Evolutionary conservation across 2,797 vertebrate species (phyloP).

Genomic region (Otolemur crassicaudatus): DNA sequence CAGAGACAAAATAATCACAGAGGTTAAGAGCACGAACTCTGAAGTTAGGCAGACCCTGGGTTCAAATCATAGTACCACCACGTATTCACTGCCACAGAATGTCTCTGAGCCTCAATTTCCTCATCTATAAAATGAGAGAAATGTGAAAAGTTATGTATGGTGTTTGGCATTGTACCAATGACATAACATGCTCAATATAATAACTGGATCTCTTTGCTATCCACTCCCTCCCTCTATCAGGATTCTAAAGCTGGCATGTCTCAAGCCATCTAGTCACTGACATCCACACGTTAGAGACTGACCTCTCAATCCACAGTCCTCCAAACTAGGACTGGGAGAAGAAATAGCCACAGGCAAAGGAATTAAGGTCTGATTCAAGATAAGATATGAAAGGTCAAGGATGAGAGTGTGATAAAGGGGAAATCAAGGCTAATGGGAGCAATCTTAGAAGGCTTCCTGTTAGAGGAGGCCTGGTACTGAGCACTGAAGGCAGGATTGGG

Average conservation of each 20-base stretch:
- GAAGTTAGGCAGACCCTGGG: background rate
- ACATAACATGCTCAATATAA: background rate
- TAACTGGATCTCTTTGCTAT: background rate
- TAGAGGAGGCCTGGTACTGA: background rate
- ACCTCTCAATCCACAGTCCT: background rate
- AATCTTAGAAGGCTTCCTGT: conserved; percentile 12
- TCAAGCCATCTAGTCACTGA: background rate
- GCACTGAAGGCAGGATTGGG: background rate
- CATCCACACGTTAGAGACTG: background rate
- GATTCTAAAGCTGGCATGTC: background rate
- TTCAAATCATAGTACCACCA: background rate
- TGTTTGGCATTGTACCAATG: background rate
- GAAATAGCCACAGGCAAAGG: background rate
- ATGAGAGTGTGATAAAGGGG: background rate
- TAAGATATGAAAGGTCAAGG: background rate
- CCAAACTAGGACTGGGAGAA: background rate
- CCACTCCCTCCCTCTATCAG: background rate
- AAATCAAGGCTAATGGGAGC: background rate
- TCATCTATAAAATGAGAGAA: background rate
- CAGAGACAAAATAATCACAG: background rate
- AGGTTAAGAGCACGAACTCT: background rate
- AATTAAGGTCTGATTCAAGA: background rate
- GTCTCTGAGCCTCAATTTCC: background rate
- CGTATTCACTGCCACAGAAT: background rate
- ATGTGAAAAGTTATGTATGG: background rate